Base-by-base conservation (phyloP, 2,113 vertebrate species). In the Python bivittatus region DNA sequence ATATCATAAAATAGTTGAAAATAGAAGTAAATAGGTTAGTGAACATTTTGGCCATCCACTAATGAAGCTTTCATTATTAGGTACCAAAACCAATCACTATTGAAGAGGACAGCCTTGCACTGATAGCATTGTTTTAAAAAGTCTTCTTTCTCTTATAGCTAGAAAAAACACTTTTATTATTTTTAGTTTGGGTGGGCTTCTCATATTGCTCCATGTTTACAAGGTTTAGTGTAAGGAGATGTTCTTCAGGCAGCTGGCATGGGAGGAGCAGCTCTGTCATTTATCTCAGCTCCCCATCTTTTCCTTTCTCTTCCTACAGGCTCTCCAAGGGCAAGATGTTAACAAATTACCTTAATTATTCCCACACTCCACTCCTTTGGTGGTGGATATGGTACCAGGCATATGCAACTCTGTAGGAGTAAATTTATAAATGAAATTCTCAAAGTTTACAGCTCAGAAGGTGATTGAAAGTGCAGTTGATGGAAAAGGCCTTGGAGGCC, bases 201-300 rank as follows among this genome's bases (percentile, higher is more conserved):
- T 96, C 94, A 91, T 84, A 92, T 91, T 90, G 9, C 52, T 91
- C 92, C 52, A 90, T 85, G 94, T 95, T 94, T 90, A 94, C 72
- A 91, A 92, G 95, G 86, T 95, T 53, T 94, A 92, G 94, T 94
- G 92, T 91, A 92, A 96, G 68, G 93, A 96, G 94, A 93, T 96
- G 92, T 93, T 96, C 27, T 89, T 89, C 93, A 86, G 90, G 54
- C 94, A 86, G 22, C 27, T 27, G 44, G 95, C 57, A 88, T 90
- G 96, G 92, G 60, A 94, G 92, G 93, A 94, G 72, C 42, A 92
- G 92, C 90, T n/a, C n/a, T 94, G 88, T 88, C 89, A 93, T 90
- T 94, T 92, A 88, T 7, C 93, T 33, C 7, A 44, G 93, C 91
- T 93, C 72, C 6, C 12, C 15, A 27, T 1, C 90, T 6, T 25